Evolutionary conservation across 2,797 vertebrate genomes (phyloP).

Genomic region (Gobio occitaniae): DNA sequence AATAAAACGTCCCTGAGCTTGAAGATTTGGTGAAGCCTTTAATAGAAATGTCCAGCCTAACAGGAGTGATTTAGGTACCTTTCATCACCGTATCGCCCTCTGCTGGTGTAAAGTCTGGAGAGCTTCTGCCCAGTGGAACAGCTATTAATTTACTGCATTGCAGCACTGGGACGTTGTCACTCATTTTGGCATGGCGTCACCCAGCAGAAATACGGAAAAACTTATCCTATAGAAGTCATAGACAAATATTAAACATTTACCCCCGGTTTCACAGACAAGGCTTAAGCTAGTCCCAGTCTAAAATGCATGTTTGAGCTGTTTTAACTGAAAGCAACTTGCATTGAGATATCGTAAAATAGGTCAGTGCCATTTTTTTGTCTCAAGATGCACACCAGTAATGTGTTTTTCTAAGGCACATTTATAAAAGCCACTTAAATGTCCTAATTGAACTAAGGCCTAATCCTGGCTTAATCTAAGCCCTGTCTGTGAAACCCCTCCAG

Average conservation of each 20-base stretch:
- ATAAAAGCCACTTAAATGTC: too few relatives aligned
- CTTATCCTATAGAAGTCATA: not conserved
- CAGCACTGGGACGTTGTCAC: constrained; percentile 68
- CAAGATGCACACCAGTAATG: too few relatives aligned
- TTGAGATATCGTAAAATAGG: too few relatives aligned
- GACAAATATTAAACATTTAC: constrained; percentile 31
- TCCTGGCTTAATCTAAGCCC: too few relatives aligned
- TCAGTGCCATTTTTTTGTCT: too few relatives aligned
- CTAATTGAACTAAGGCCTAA: too few relatives aligned
- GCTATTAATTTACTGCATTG: constrained; percentile 78
- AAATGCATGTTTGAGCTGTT: too few relatives aligned
- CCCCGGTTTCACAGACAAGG: too few relatives aligned
- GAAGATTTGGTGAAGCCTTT: not conserved
- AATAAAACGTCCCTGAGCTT: not conserved
- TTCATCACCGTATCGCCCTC: constrained; percentile 71
- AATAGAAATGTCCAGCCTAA: constrained; percentile 6
- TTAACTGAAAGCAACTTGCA: too few relatives aligned
- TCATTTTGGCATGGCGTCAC: constrained; percentile 58
- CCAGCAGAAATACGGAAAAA: constrained; percentile 17
- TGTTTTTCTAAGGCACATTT: too few relatives aligned
- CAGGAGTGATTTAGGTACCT: constrained; percentile 36
- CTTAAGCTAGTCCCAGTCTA: too few relatives aligned
- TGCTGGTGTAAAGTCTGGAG: constrained; percentile 64
- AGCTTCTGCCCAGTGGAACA: constrained; percentile 39
- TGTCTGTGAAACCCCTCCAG: too few relatives aligned